phyloP scores from a whole-genome alignment of 2,797 vertebrate genomes.

The Thamnophis elegans region DNA sequence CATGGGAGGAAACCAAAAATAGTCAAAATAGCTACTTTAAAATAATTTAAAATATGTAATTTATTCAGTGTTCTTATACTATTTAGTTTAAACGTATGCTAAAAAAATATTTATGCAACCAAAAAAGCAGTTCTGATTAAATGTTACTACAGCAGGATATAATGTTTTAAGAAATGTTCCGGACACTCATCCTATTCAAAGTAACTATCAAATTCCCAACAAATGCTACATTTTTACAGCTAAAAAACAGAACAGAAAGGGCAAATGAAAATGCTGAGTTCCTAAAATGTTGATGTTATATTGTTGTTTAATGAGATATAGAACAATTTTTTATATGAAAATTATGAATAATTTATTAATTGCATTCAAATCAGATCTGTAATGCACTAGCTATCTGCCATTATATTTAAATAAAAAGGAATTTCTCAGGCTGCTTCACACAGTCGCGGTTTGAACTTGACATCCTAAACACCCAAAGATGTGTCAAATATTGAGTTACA shows the following conservation, averaged over 20 bases:
- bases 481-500: not conserved
- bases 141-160: not conserved
- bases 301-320: not conserved
- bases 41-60: not conserved
- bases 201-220: not conserved
- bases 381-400: not conserved
- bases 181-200: not conserved
- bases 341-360: not conserved
- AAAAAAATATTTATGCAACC: not conserved
- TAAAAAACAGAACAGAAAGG: not conserved
- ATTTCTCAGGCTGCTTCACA: not conserved
- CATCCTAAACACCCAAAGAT: not conserved
- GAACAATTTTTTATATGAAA: not conserved
- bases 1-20: not conserved
- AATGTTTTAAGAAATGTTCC: not conserved
- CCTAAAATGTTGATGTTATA: not conserved
- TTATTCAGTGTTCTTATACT: not conserved
- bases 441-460: not conserved
- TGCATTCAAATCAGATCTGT: not conserved
- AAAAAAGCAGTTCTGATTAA: not conserved
- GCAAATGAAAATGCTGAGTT: not conserved
- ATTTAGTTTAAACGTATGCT: not conserved
- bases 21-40: not conserved
- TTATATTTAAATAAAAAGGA: not conserved
- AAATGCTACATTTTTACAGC: not conserved